Conservation (phyloP, 2,113 vertebrate genomes). For the Megaceryle maxima region DNA sequence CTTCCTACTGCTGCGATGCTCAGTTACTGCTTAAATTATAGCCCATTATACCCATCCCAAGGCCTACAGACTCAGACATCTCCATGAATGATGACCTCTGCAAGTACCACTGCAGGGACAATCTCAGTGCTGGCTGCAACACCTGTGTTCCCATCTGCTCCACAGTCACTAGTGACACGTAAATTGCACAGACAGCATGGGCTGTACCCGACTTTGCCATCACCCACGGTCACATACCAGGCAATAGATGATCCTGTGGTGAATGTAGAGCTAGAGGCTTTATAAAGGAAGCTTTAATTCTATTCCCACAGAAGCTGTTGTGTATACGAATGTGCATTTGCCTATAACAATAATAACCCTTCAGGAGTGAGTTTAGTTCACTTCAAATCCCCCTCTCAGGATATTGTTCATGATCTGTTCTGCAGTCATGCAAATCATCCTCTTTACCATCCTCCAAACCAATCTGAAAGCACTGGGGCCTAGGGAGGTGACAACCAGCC, state of each 20-base stretch:
- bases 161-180: background rate
- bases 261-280: background rate
- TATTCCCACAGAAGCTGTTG: background rate
- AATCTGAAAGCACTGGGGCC: background rate
- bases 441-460: background rate
- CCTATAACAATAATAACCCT: background rate
- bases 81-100: background rate
- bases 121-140: background rate
- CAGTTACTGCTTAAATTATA: background rate
- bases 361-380: constrained; percentile 15
- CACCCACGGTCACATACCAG: background rate
- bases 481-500: background rate
- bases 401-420: background rate
- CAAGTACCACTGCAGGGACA: background rate
- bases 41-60: background rate
- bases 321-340: background rate
- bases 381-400: background rate
- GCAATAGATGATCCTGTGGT: background rate
- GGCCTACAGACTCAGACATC: background rate
- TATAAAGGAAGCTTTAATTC: constrained; percentile 19
- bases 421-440: background rate
- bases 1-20: background rate
- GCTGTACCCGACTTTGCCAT: background rate
- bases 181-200: background rate
- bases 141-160: background rate